Evolutionary conservation across 2,888 invertebrate species (phyloP), one percentile per base, ranked within the genome.

Genomic region (Xanthorhoe spadicearia): DNA sequence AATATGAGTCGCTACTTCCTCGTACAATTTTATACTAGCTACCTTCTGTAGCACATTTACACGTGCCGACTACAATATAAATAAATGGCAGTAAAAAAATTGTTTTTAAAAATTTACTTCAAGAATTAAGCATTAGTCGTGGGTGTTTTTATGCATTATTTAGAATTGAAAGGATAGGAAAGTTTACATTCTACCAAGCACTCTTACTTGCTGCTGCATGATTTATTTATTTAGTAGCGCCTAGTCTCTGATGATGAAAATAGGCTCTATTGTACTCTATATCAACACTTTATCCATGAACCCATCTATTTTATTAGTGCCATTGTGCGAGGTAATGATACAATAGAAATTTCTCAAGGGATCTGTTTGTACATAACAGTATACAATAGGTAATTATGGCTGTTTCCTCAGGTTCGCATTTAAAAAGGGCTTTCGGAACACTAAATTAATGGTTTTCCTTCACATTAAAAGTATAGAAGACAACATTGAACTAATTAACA

Each of bases 1-100:
- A 77, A 55, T 58, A 71, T 51, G 74, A 76, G 67, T 72, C 72
- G 76, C 71, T 75, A 78, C 77, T 80, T 82, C 82, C 78, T 79
- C 71, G 69, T 72, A 54, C 35, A 32, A 59, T 66, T 61, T 59
- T 48, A 63, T 50, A 32, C 32, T 32, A 32, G 32, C 32, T 32
- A 1, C 32, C 32, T 32, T 32, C 32, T 32, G 32, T 32, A 32
- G 0, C 8, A 32, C 32, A 60, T 59, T 38, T 38, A 10, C 8
- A 38, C 9, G 51, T 60, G 19, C 55, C 17, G 35, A 32, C 17
- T 18, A 53, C 18, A 13, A 28, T 17, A 32, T 6, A 43, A 49
- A 59, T 48, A 46, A 23, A 23, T 23, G 4, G 23, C 23, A 23
- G 4, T 23, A 23, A 4, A 23, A 23, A 23, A 3, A 23, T 1